Evolutionary conservation across 2,888 invertebrate species (phyloP).

Genomic region (Ecliptopera silaceata): DNA sequence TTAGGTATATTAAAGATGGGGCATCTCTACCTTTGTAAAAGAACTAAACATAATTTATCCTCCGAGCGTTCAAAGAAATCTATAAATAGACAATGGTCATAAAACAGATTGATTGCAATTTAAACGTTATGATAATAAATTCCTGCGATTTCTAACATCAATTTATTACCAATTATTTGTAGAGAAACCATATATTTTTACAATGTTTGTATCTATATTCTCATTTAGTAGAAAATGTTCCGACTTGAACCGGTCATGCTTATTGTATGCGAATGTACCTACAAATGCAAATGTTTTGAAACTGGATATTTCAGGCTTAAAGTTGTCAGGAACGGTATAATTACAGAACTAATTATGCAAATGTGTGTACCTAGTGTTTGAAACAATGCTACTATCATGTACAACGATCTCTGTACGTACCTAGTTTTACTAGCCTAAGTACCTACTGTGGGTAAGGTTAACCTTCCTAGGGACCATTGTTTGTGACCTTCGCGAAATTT

Average conservation of each 20-base stretch:
- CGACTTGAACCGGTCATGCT: not conserved
- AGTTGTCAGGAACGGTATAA: constrained; percentile 7
- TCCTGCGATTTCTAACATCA: not conserved
- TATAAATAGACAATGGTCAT: not conserved
- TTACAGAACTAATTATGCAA: constrained; percentile 21
- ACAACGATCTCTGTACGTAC: constrained; percentile 19
- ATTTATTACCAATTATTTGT: too few species aligned
- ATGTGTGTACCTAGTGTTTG: constrained; percentile 6
- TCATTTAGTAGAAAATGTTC: not conserved
- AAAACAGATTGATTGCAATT: not conserved
- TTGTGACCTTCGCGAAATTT: constrained; percentile 6
- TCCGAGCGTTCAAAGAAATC: not conserved
- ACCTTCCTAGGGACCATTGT: constrained; percentile 18
- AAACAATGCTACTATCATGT: constrained; percentile 28
- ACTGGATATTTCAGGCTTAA: constrained; percentile 1
- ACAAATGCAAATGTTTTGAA: not conserved
- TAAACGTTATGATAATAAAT: not conserved
- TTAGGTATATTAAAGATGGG: too few species aligned
- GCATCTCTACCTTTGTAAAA: not conserved
- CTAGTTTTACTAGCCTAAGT: not conserved
- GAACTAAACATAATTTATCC: not conserved
- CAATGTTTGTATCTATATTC: too few species aligned
- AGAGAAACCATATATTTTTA: too few species aligned
- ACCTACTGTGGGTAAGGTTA: not conserved
- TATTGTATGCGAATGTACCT: not conserved